Base-by-base conservation (phyloP, 2,797 vertebrate species). In the Astyanax mexicanus region DNA sequence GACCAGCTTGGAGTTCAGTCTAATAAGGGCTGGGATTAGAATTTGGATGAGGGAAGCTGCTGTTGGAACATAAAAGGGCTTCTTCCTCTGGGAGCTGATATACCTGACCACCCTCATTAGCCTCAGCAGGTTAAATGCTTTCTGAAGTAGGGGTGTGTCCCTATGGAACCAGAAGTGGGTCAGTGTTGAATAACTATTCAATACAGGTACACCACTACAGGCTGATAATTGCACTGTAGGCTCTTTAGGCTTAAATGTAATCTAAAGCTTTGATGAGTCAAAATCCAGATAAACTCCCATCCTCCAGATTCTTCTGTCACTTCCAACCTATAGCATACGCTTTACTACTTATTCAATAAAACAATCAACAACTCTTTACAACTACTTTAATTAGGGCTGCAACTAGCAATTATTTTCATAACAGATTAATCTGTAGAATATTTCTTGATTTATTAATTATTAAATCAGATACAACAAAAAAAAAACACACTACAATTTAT, bases 91-190 rank as follows among this genome's bases (percentile, higher is more conserved):
- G 35, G 73, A 66, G 69, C 70, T 45, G 25, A 62, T 52, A 49
- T 49, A 70, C 74, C 70, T 74, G 82, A 77, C 70, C 70, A 45
- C 66, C 74, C 77, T 79, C 70, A 81, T 84, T 81, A 81, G 66
- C 70, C 51, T 21, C 37, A 49, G 75, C 70, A 78, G 69, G 73
- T 79, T 84, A 74, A 81, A 64, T 60, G 71, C 69, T 54, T 74
- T 77, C 61, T 38, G 42, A 69, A 72, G 69, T 49, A 29, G n/a
- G 12, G 17, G 15, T 4, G 25, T 25, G 60, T 84, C 82, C 49
- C 79, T 17, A 5, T 19, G 74, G 79, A 79, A 27, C 35, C 7
- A 66, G 69, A 84, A 81, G 29, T 74, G 74, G 82, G 82, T 84
- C 74, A 81, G 62, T 52, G 67, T 66, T 71, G 77, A 74, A 77